phyloP scores from a whole-genome alignment of 2,797 vertebrate species.

The Capromys pilorides region DNA sequence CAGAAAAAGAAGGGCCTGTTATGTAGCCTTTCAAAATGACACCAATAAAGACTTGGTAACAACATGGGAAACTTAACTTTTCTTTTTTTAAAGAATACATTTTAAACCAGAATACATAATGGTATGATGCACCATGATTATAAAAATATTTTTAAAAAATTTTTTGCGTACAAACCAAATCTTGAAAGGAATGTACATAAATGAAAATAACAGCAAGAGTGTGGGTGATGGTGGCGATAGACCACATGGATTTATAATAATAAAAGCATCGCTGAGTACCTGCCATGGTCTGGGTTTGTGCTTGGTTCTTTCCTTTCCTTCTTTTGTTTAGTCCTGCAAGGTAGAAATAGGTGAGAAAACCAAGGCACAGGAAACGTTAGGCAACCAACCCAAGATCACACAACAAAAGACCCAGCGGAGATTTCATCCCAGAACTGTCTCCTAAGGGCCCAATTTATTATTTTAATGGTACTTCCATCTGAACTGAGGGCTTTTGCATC shows the following conservation, averaged over 20 bases:
- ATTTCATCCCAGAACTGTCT: background rate
- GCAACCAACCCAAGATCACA: background rate
- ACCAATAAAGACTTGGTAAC: background rate
- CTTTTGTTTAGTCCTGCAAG: background rate
- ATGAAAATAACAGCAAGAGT: background rate
- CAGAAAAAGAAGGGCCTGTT: background rate
- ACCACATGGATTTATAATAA: background rate
- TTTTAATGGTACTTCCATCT: background rate
- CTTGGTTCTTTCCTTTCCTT: background rate
- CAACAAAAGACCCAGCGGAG: background rate
- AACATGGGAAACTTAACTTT: background rate
- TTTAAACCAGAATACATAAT: background rate
- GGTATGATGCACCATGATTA: background rate
- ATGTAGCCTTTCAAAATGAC: background rate
- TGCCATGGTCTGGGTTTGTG: background rate
- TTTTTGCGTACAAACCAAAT: background rate
- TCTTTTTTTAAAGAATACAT: constrained; percentile 19
- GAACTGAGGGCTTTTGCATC: background rate
- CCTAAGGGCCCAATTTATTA: background rate
- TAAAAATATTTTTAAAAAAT: constrained; percentile 15
- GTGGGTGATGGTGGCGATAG: background rate
- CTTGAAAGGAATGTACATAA: background rate
- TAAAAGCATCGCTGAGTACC: constrained; percentile 23
- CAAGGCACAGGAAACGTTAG: background rate
- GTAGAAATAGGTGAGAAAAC: background rate